Base-by-base conservation (phyloP, 2,797 vertebrate genomes). In the Acanthopagrus latus region DNA sequence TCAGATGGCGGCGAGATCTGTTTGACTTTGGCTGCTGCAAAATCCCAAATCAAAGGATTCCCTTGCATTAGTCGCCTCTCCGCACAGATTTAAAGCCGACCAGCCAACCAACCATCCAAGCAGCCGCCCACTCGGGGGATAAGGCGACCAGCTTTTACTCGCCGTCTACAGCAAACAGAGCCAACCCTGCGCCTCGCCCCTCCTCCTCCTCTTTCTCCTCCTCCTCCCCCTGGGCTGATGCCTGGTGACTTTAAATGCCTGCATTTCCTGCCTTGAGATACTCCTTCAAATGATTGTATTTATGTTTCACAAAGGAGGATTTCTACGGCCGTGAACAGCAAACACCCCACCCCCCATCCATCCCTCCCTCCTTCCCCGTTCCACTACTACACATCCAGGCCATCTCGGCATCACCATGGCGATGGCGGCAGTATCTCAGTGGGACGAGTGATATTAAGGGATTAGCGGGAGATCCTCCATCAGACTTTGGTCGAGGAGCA, bases 381-480 rank as follows among this genome's bases (percentile, higher is more conserved):
- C 76, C 65, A 67, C 83, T 78, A 54, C 74, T 77, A 71, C 80
- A 87, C 83, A 89, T 88, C 80, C 78, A 85, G 85, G 86, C 73
- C 89, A 85, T 52, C 82, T 72, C 70, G 44, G 74, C 54, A 80
- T 92, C 87, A 71, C 82, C 85, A 88, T 87, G 85, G 81, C 68
- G 55, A 82, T 83, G 75, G 81, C 58, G 43, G 86, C 78, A 80
- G 75, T 89, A 82, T 88, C 90, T 87, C 89, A 88, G 89, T 86
- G 76, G 84, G 87, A 83, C 71, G 70, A 81, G 88, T 83, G 78
- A 92, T 89, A 90, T 92, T 91, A 91, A 89, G 75, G 85, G 91
- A 93, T 93, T 94, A 93, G 83, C 13, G 54, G 75, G 87, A 89
- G 91, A 92, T 92, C 88, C 83, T 86, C 84, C 84, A 90, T 90